Evolutionary conservation across 1,140 invertebrate species (phyloP).

Genomic region (Sweltsa coloradensis): DNA sequence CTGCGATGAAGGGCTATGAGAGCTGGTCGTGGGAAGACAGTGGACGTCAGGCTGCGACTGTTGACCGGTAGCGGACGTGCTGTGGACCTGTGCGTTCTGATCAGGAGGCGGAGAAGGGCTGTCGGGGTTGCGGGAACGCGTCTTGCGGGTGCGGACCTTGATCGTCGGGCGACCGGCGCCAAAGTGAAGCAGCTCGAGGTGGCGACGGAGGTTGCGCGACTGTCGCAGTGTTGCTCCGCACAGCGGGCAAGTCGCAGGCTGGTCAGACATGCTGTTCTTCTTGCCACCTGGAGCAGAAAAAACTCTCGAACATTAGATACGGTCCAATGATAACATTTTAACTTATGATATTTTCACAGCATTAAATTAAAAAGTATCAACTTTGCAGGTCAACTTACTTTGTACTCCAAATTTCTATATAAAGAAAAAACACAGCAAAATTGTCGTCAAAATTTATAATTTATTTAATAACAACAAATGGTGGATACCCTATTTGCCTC

Average conservation of each 20-base stretch:
- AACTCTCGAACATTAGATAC: no score
- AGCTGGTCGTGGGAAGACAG: not conserved
- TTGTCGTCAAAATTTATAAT: no score
- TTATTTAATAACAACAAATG: no score
- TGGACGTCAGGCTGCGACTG: not conserved
- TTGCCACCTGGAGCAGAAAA: not conserved
- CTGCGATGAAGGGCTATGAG: no score
- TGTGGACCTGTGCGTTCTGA: not conserved
- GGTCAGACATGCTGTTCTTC: constrained; percentile 24
- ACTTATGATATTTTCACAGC: no score
- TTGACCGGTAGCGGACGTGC: not conserved
- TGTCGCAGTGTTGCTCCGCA: constrained; percentile 32
- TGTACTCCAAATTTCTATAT: no score
- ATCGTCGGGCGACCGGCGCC: constrained; percentile 22
- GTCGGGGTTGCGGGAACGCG: not conserved
- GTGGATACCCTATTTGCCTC: no score
- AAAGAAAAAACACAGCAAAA: no score
- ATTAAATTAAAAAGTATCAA: no score
- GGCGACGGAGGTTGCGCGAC: constrained; percentile 30
- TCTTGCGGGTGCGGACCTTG: constrained; percentile 9
- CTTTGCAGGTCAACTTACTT: no score
- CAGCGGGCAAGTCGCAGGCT: constrained; percentile 29
- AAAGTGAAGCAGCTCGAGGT: constrained; percentile 32
- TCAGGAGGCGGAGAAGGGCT: constrained; percentile 1
- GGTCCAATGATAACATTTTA: no score